Conservation (phyloP, 2,888 invertebrate species). For the Sclerodermus sp. region DNA sequence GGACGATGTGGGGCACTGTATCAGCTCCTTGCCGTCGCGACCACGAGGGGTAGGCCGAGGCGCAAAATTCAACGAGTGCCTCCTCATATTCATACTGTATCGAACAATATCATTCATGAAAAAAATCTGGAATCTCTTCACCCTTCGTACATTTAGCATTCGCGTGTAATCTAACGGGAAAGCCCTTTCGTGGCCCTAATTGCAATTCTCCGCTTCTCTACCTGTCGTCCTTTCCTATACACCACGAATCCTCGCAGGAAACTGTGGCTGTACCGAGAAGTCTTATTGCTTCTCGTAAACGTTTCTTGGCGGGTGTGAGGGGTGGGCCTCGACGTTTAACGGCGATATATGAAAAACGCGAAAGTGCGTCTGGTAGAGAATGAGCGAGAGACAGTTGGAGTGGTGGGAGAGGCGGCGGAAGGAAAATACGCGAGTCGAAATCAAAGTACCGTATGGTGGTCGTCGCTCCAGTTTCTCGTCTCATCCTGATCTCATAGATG, state of each 20-base stretch:
- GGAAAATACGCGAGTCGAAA: constrained; percentile 31
- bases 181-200: too few relatives aligned
- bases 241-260: too few relatives aligned
- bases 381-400: constrained; percentile 12
- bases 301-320: too few relatives aligned
- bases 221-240: too few relatives aligned
- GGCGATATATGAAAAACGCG: constrained; percentile 28
- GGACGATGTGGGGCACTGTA: constrained; percentile 77
- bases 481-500: constrained; percentile 40
- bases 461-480: constrained; percentile 14
- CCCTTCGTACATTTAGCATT: too few relatives aligned
- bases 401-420: constrained; percentile 22
- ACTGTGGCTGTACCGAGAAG: too few relatives aligned
- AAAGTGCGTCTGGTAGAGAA: constrained; percentile 17
- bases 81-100: constrained; percentile 53
- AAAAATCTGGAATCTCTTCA: too few relatives aligned
- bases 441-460: neutral
- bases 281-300: too few relatives aligned
- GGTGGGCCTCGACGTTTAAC: constrained; percentile 15
- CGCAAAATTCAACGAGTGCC: constrained; percentile 53
- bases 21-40: constrained; percentile 73
- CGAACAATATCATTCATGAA: constrained; percentile 28
- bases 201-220: too few relatives aligned
- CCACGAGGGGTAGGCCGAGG: constrained; percentile 60
- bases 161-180: too few relatives aligned